Conservation (phyloP, 2,113 vertebrate genomes). For the Petrocephalus zakoni region DNA sequence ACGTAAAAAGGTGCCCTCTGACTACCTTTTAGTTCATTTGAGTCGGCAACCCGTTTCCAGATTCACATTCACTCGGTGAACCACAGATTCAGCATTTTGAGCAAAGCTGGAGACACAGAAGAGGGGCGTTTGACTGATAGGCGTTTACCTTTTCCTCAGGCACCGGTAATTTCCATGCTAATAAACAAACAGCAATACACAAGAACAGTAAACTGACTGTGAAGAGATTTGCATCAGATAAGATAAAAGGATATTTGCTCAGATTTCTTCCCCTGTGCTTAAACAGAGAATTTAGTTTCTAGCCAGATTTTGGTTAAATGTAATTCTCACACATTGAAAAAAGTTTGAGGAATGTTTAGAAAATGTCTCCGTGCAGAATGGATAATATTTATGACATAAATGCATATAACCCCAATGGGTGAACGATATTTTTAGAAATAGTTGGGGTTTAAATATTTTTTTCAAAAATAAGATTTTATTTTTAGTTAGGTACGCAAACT, state of each 20-base stretch:
- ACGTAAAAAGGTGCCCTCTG: slow-evolving; percentile 17
- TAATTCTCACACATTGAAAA: not conserved
- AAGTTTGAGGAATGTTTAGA: not conserved
- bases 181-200: not conserved
- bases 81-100: not conserved
- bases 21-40: not conserved
- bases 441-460: not conserved
- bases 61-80: not conserved
- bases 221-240: not conserved
- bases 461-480: not conserved
- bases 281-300: not conserved
- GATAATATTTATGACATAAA: not conserved
- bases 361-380: not conserved
- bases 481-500: not conserved
- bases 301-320: not conserved
- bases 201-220: not conserved
- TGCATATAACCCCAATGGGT: not conserved
- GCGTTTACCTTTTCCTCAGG: not conserved
- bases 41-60: not conserved
- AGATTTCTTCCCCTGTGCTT: not conserved
- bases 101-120: not conserved
- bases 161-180: not conserved
- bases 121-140: not conserved
- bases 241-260: not conserved
- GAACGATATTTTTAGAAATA: not conserved